Conservation (phyloP, 1,140 invertebrate species). For the Lepidurus packardi region DNA sequence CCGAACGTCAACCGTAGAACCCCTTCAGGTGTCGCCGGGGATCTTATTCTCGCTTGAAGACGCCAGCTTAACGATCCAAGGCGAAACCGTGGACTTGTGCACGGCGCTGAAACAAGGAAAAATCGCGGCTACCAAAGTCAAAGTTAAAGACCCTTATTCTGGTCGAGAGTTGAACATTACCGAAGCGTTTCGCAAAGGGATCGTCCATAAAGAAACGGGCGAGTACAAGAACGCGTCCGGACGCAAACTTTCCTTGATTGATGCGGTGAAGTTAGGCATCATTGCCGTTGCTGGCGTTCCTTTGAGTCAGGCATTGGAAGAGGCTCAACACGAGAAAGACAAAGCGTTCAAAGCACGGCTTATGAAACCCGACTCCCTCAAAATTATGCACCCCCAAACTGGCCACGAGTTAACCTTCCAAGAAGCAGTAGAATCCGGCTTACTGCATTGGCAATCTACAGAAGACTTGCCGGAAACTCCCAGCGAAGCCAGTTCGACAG, state of each 20-base stretch:
- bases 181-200: conserved; percentile 67
- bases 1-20: neutral
- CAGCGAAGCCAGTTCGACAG: conserved; percentile 40
- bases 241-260: conserved; percentile 60
- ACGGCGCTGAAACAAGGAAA: conserved; percentile 61
- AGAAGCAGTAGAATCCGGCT: conserved; percentile 49
- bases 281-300: conserved; percentile 64
- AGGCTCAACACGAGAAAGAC: conserved; percentile 40
- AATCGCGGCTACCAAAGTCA: conserved; percentile 60
- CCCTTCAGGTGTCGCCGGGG: conserved; percentile 50
- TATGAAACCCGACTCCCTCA: conserved; percentile 35
- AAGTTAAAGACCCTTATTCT: conserved; percentile 66
- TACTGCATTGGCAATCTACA: conserved; percentile 39
- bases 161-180: conserved; percentile 62
- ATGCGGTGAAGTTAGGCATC: conserved; percentile 68
- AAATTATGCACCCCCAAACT: conserved; percentile 66
- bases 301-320: conserved; percentile 52
- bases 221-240: conserved; percentile 60
- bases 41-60: conserved; percentile 60
- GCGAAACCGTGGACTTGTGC: conserved; percentile 51
- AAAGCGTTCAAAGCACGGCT: neutral
- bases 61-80: neutral
- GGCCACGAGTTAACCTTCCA: conserved; percentile 67
- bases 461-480: conserved; percentile 26
- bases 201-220: conserved; percentile 66